Evolutionary conservation across 2,113 vertebrate genomes (phyloP), one percentile per base, ranked within the genome.

Genomic region (Indri indri): DNA sequence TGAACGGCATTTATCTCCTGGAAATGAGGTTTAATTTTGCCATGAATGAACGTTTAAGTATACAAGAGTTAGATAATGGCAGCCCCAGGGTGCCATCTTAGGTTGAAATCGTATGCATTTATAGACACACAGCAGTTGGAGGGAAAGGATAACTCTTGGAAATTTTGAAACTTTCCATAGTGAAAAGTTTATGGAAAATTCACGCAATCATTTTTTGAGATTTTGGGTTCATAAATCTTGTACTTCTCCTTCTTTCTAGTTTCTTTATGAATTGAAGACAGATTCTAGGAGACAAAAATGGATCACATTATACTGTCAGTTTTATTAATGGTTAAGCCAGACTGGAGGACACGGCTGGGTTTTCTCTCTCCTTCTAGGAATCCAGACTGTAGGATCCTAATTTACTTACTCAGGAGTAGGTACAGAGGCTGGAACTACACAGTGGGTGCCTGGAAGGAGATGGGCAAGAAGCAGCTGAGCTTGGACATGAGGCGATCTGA

Each of bases 111-210:
- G 25, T 13, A 18, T 37, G 16, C 42, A 22, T 54, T 70, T 88
- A 34, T 25, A 52, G 5, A 23, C 45, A 47, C 25, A 80, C 40
- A 74, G 37, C 47, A 80, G 32, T n/a, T 68, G n/a, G 70, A 63
- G 42, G 14, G 22, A 93, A 23, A 50, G 11, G 17, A 63, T 59
- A 34, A 32, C 25, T 32, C 18, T 65, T 82, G 34, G 20, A 96
- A 52, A 12, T 79, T 93, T 96, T 59, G 63, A 90, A 94, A 57
- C 22, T 68, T n/a, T 90, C 66, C 59, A 27, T 76, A 10, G 52
- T 80, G 47, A 73, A 57, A 57, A 79, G 66, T 94, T 94, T 27
- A 91, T 42, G 54, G 50, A 95, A 91, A 91, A 63, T 65, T 50
- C 20, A 52, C 30, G 40, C 90, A 73, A 13, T 65, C 3, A 27